Base-by-base conservation (phyloP, 2,797 vertebrate genomes). In the Carcharodon carcharias region DNA sequence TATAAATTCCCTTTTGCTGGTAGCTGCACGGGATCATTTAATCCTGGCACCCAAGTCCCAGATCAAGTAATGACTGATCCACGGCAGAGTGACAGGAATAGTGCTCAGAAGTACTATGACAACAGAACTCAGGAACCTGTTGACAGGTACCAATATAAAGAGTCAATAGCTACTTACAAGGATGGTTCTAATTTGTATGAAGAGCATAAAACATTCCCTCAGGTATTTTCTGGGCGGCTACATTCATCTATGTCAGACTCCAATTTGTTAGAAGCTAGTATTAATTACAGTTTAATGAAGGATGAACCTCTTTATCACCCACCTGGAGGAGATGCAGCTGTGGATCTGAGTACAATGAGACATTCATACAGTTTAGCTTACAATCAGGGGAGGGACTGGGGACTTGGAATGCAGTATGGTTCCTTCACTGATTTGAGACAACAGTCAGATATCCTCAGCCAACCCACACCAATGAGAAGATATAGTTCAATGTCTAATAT, bases 401-500 rank as follows among this genome's bases (percentile, higher is more conserved):
- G 98, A 58, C 98, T 99, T 96, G 99, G 99, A 96, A 97, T 99
- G 96, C 99, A 99, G 95, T 99, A 99, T 0, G 99, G 99, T 96
- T 99, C 99, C 11, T 99, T 99, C 97, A 99, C 99, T 0, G 99
- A 99, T 97, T 98, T 99, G 87, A 98, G 99, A 11, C 99, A 99
- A 95, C 98, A 99, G 2, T 98, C 98, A 12, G 99, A 99, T 96
- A 96, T 99, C 96, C 91, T 98, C 96, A 97, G 97, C 87, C 98
- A 98, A 96, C 97, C 99, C 0, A 98, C 99, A 96, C 99, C 99
- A 96, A 98, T 99, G 97, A 98, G 99, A 91, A 98, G 99, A 96
- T 99, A 99, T 97, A 99, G 98, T 96, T 99, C 99, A 0, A 98
- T 99, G 98, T 99, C 99, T 73, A 99, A 99, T 97, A 99, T 99